These are phyloP conservation scores for Macropodus opercularis DNA, from an alignment of 2,797 vertebrate genomes.

Conservation along the genomic window DNA sequence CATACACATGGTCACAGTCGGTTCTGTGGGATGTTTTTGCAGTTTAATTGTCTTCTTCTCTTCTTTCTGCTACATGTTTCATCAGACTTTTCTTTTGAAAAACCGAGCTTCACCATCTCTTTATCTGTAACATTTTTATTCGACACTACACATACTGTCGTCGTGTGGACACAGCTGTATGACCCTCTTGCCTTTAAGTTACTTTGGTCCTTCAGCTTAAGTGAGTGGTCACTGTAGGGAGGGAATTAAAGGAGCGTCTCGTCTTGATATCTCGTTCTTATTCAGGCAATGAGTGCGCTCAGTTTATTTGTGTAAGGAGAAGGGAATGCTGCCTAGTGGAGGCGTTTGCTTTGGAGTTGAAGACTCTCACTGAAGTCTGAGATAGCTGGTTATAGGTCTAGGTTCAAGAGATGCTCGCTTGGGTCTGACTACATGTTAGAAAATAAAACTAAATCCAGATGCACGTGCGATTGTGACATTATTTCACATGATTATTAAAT, in stretches of 20 bases:
- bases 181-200: constrained; percentile 36
- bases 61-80: not conserved
- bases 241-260: constrained; percentile 35
- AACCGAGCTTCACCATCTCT: not conserved
- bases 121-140: not conserved
- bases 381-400: not conserved
- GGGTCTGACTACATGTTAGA: not conserved
- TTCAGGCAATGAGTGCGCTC: constrained; percentile 21
- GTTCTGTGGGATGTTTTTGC: not conserved
- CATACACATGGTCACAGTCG: not conserved
- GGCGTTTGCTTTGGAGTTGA: constrained; percentile 49
- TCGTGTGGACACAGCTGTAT: constrained; percentile 34
- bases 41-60: constrained; percentile 18
- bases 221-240: constrained; percentile 26
- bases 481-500: no score
- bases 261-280: constrained; percentile 46
- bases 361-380: constrained; percentile 10
- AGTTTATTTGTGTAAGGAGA: constrained; percentile 60
- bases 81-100: not conserved
- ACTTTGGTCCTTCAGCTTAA: constrained; percentile 24
- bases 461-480: no score
- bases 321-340: constrained; percentile 34
- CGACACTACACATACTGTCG: constrained; percentile 7
- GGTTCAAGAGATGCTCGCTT: constrained; percentile 2
- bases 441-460: not conserved